Evolutionary conservation across 2,797 vertebrate species (phyloP), one percentile per base, ranked within the genome.

Genomic region (Leptoclinus maculatus): DNA sequence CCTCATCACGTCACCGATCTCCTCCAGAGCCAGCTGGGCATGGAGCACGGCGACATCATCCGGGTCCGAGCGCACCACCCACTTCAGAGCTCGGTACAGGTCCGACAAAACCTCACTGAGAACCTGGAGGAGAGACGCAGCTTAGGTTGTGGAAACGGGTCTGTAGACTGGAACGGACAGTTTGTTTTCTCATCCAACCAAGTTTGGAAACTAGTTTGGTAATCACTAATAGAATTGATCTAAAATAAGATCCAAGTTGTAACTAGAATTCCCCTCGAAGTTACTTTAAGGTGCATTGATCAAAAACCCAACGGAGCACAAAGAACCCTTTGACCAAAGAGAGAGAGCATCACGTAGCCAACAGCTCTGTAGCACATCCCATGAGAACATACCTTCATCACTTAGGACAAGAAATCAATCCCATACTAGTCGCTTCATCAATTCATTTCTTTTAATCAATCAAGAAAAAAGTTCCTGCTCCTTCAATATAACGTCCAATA

Each of bases 61-160:
- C 0, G 84, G 86, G 85, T 99, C 98, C 0, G 88, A 88, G 14
- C 2, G 69, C 27, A 91, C 94, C 74, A 96, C 97, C 21, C 94
- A 95, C 93, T 98, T 99, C 78, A 99, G 93, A 83, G 97, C 95
- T 53, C 95, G 96, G 93, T 99, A 99, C 74, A 99, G 95, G 58
- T 97, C 97, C 94, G 94, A 85, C 83, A 99, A 91, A n/a, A 97
- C 96, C 0, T 97, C 96, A 19, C 1, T 77, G 71, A 99, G 96
- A 73, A 99, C 96, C 98, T 99, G 93, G 6, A 63, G 58, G 21
- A 23, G 38, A 82, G 14, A 29, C 14, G 14, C 29, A 51, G 8
- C 39, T 63, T 25, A 67, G 2, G 10, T 7, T 8, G 7, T 1
- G 38, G 57, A 29, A 73, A 25, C 34, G 10, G 13, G 7, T 38